These are phyloP conservation scores for Lysandra coridon DNA, from an alignment of 2,888 invertebrate genomes.

Conservation along the genomic window DNA sequence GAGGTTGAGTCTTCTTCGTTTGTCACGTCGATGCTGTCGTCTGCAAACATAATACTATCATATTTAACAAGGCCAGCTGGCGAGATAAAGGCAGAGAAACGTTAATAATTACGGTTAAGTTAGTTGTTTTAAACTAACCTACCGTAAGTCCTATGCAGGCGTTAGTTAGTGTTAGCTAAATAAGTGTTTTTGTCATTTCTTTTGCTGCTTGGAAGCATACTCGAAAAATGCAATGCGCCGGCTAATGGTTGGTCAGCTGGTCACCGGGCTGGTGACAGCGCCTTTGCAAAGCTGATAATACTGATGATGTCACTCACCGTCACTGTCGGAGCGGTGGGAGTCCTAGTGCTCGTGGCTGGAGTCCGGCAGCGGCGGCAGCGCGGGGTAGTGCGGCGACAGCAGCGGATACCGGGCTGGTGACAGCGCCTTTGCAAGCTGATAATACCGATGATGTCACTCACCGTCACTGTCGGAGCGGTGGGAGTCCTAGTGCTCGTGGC, in stretches of 20 bases:
- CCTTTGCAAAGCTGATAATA: conserved; percentile 78
- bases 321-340: conserved; percentile 79
- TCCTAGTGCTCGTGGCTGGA: conserved; percentile 66
- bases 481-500: conserved; percentile 61
- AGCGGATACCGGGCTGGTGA: conserved; percentile 80
- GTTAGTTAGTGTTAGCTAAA: too few relatives aligned
- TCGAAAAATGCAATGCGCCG: conserved; percentile 53
- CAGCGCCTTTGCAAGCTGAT: conserved; percentile 80
- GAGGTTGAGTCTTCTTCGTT: conserved; percentile 85
- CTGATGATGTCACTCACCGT: conserved; percentile 71
- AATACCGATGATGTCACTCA: conserved; percentile 50
- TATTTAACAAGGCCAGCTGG: neutral
- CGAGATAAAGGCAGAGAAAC: too few relatives aligned
- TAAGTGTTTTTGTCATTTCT: too few relatives aligned
- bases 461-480: conserved; percentile 83
- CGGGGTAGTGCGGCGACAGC: conserved; percentile 84
- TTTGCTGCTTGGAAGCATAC: too few relatives aligned
- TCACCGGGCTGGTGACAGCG: conserved; percentile 74
- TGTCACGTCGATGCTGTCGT: conserved; percentile 93
- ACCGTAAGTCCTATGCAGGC: too few relatives aligned
- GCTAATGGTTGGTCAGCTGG: conserved; percentile 71
- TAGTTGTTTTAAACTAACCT: too few relatives aligned
- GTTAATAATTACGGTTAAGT: too few relatives aligned
- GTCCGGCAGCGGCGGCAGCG: conserved; percentile 80
- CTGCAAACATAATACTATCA: conserved; percentile 63